These are phyloP conservation scores for Enteromius anoplus DNA, from an alignment of 2,797 vertebrate species.

Conservation along the genomic window DNA sequence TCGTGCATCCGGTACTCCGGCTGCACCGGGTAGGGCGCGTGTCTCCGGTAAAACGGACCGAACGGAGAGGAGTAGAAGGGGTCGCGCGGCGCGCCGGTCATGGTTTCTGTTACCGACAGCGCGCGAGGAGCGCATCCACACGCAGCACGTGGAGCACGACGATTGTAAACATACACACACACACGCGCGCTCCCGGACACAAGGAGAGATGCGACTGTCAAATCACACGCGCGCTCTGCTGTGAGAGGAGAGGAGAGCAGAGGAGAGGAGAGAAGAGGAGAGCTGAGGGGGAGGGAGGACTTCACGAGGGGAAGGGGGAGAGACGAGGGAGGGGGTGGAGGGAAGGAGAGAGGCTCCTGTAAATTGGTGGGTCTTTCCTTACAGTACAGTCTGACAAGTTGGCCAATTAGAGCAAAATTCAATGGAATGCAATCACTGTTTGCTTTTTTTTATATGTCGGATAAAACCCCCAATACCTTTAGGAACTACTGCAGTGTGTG, in stretches of 20 bases:
- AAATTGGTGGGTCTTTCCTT: constrained; percentile 40
- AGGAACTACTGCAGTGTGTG: background rate
- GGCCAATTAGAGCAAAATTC: constrained; percentile 38
- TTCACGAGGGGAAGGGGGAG: constrained; percentile 1
- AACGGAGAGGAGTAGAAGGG: constrained; percentile 60
- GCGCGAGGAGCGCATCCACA: constrained; percentile 55
- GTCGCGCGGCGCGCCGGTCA: constrained; percentile 59
- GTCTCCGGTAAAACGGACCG: constrained; percentile 83
- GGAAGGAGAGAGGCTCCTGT: constrained; percentile 32
- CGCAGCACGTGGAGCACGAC: constrained; percentile 58
- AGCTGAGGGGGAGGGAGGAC: constrained; percentile 6
- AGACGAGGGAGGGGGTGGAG: background rate
- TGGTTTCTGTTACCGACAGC: constrained; percentile 57
- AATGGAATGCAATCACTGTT: constrained; percentile 18
- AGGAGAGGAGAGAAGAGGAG: background rate
- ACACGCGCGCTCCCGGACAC: constrained; percentile 33
- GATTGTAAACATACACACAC: constrained; percentile 56
- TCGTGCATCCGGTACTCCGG: constrained; percentile 99
- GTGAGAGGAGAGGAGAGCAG: constrained; percentile 52
- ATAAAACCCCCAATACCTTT: background rate
- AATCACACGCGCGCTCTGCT: constrained; percentile 46
- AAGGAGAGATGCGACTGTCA: constrained; percentile 51
- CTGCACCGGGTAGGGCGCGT: constrained; percentile 97
- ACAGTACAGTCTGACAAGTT: constrained; percentile 47
- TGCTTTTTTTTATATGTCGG: background rate